These are phyloP conservation scores for Lacanobia wlatinum DNA, from an alignment of 2,888 invertebrate genomes.

Conservation along the genomic window DNA sequence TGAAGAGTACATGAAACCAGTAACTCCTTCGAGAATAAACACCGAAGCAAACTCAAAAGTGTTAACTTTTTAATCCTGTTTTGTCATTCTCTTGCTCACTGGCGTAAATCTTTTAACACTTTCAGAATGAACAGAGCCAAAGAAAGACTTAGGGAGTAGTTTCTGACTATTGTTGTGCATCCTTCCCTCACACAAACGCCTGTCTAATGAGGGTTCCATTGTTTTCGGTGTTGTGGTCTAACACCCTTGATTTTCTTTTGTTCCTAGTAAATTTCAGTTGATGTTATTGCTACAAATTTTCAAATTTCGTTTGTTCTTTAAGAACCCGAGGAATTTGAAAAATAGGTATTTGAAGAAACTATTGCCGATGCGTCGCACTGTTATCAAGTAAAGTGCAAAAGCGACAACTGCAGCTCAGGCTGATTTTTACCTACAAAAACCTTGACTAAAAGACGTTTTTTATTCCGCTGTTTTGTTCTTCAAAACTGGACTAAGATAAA, in stretches of 20 bases:
- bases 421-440: no score
- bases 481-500: no score
- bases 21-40: not conserved
- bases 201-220: constrained; percentile 17
- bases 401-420: no score
- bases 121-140: not conserved
- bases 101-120: constrained; percentile 2
- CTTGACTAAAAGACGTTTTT: no score
- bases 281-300: no score
- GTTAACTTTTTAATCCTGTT: constrained; percentile 3
- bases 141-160: not conserved
- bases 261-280: not conserved
- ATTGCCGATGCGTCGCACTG: no score
- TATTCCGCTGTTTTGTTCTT: no score
- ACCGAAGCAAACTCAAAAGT: not conserved
- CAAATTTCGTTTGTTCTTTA: no score
- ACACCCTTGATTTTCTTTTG: constrained; percentile 6
- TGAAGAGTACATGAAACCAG: not conserved
- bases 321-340: no score
- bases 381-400: no score
- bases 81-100: not conserved
- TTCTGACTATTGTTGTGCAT: not conserved
- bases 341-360: no score
- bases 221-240: not conserved
- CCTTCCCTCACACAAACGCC: not conserved